Evolutionary conservation across 2,113 vertebrate species (phyloP), one percentile per base, ranked within the genome.

Genomic region (Neolamprologus toae): DNA sequence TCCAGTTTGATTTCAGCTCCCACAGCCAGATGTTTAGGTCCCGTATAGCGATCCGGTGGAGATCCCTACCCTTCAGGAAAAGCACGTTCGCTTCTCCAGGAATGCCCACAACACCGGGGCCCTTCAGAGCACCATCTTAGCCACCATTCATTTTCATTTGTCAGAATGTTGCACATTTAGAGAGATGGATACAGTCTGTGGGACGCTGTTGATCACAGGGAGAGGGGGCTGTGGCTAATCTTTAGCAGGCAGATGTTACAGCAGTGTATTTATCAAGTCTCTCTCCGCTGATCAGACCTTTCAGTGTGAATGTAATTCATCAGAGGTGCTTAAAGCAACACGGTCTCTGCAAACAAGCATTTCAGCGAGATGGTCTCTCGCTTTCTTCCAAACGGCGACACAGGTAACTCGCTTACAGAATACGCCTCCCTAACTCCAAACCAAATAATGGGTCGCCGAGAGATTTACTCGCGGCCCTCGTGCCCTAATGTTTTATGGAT

Each of bases 111-210:
- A 42, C 92, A 81, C 86, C 83, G 55, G 90, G 84, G 84, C 82
- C 86, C 84, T 89, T 91, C 14, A 94, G 94, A 96, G 95, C 87
- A 82, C 33, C 90, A 95, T 95, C 94, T 92, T 47, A 63, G 87
- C 82, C 2, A 54, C 92, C 92, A 96, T 96, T 92, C 92, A 87
- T 96, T 95, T 96, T 87, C 89, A 87, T 92, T 86, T 94, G 95
- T 96, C 96, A 95, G 91, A 92, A 93, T 92, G 91, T 94, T 96
- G 90, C 92, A 92, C 94, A 92, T 94, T 96, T 95, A 93, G 81
- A 80, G 45, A 95, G 95, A 96, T 96, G 87, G 89, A 96, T 95
- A 81, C 82, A 81, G 91, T 94, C 94, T 92, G 91, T 19, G 84
- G 94, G 94, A 95, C 91, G 86, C 88, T 47, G 90, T 93, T 93